These are phyloP conservation scores for Catostomus latipinnis DNA, from an alignment of 2,797 vertebrate species.

Conservation along the genomic window DNA sequence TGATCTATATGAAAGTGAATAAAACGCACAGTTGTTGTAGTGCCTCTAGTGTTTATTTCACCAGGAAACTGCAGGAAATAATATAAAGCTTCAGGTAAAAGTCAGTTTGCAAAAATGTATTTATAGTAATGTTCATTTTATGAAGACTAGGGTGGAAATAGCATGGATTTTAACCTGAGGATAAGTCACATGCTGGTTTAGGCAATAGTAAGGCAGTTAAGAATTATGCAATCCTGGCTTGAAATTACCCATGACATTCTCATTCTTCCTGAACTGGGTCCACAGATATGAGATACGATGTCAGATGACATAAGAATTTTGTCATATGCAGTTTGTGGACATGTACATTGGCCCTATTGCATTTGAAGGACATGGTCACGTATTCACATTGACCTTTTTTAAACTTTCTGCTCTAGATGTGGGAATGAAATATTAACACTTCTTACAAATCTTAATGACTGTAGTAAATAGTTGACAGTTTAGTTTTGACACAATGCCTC, in stretches of 20 bases:
- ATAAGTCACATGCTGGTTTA: constrained; percentile 7
- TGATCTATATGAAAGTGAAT: too few species aligned
- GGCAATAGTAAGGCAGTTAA: neutral
- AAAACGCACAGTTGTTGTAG: too few species aligned
- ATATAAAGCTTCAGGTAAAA: too few species aligned
- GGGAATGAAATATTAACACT: neutral
- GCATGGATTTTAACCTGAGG: neutral
- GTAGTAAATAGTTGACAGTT: neutral
- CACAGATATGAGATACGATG: constrained; percentile 31
- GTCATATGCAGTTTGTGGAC: constrained; percentile 11
- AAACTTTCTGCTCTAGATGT: neutral
- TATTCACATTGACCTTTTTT: neutral
- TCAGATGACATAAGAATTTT: constrained; percentile 21
- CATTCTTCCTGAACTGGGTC: neutral
- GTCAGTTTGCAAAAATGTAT: too few species aligned
- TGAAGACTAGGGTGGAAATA: too few species aligned
- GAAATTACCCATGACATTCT: constrained; percentile 13
- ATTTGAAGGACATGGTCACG: neutral
- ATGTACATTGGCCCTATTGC: neutral
- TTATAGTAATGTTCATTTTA: too few species aligned
- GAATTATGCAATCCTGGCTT: constrained; percentile 48
- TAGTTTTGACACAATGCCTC: neutral
- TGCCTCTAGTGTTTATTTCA: too few species aligned
- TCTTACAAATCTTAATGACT: neutral
- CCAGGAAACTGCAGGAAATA: too few species aligned